Evolutionary conservation across 2,797 vertebrate species (phyloP), one percentile per base, ranked within the genome.

Genomic region (Alauda arvensis): DNA sequence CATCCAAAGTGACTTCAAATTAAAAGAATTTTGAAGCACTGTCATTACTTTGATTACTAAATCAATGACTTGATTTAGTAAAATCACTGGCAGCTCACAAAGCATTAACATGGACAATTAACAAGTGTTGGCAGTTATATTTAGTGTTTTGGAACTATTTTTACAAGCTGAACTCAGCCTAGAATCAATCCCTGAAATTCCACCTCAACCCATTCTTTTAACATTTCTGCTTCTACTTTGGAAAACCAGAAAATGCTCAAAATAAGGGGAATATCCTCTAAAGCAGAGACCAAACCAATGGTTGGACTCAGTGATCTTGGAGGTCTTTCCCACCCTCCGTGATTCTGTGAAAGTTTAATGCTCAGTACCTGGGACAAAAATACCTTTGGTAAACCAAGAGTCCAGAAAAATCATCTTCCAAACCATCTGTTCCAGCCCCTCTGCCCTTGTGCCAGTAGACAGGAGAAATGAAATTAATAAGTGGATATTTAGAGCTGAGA

Each of bases 381-480:
- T 4, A 8, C 28, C 68, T 72, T 63, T 31, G 33, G 83, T 60
- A 87, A 91, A 91, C 43, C 65, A 34, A 63, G 81, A 76, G 51
- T 59, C 68, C 46, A 83, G 76, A 90, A 77, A 91, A 91, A 49
- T 0, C 53, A n/a, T n/a, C 84, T 88, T 77, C 81, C 59, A 80
- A 96, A 53, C 14, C 85, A 80, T 33, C 77, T 37, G 43, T 77
- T 72, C 75, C 87, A 92, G 66, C 78, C 86, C 83, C 51, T 77
- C 68, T 53, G 67, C 67, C 92, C 92, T 94, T 70, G 89, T 93
- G 93, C 85, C 55, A 53, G 14, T 0, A 26, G 28, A 17, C 25
- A 72, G 29, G 37, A 76, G 56, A 77, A 77, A 77, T 69, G 14
- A 9, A 75, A 65, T 66, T 14, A 78, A 7, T 12, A 39, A 23